phyloP scores from a whole-genome alignment of 30 jellyfish, hydroid and myxozoan species.

The Cassiopea andromeda region DNA sequence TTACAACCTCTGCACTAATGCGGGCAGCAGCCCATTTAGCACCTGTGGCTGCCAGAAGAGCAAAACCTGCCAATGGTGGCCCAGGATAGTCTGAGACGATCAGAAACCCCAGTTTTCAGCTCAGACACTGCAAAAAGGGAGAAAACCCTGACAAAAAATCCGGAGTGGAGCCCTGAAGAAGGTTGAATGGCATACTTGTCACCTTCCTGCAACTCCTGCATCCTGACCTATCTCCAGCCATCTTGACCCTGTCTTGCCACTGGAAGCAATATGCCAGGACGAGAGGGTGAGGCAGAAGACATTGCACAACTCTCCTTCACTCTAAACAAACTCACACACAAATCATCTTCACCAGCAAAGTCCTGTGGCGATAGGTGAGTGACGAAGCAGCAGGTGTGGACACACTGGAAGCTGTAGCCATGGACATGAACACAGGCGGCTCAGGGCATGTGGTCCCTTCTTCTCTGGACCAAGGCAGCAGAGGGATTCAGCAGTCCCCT shows the following conservation, averaged over 20 bases:
- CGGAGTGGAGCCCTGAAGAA: too few species aligned
- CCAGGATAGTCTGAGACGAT: too few species aligned
- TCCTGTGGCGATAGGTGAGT: constrained; percentile 18
- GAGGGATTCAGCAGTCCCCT: constrained; percentile 5
- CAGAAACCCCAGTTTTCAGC: too few species aligned
- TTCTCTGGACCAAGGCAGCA: not conserved
- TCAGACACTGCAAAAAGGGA: too few species aligned
- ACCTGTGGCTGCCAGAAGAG: too few species aligned
- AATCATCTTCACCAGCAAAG: not conserved
- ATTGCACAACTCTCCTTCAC: not conserved
- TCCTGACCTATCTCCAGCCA: too few species aligned
- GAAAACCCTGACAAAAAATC: too few species aligned
- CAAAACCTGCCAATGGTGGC: too few species aligned
- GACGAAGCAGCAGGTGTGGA: constrained; percentile 22
- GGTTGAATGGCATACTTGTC: too few species aligned
- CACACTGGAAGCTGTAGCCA: constrained; percentile 21
- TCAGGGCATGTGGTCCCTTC: not conserved
- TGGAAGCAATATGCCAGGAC: not conserved
- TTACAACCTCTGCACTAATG: too few species aligned
- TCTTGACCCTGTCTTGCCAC: not conserved
- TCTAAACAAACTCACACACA: not conserved
- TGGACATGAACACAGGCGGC: constrained; percentile 15
- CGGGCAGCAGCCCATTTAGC: too few species aligned
- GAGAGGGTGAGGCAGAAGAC: not conserved
- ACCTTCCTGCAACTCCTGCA: too few species aligned